Conservation (phyloP, 2,888 invertebrate genomes). For the Oscheius sp. region DNA sequence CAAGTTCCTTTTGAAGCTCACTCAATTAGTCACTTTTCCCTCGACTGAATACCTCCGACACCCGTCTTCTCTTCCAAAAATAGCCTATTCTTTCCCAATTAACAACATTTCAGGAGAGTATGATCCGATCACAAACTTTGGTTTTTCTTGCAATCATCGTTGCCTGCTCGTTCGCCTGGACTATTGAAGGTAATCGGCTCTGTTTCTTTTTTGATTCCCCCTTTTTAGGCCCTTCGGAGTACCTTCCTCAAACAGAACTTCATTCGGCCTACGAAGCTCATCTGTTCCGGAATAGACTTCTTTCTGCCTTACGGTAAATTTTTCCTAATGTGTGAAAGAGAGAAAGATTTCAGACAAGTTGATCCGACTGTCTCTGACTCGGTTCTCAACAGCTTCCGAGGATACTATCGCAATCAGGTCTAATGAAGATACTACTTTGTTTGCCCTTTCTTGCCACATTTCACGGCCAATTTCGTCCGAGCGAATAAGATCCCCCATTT, state of each 20-base stretch:
- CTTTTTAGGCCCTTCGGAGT: conserved; percentile 28
- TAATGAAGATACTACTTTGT: background rate
- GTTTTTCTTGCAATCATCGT: background rate
- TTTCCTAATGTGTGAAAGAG: background rate
- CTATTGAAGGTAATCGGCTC: conserved; percentile 12
- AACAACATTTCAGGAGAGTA: too few species aligned
- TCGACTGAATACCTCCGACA: too few species aligned
- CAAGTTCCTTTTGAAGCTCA: too few species aligned
- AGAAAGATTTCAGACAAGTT: conserved; percentile 9
- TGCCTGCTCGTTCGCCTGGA: conserved; percentile 5
- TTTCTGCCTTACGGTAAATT: conserved; percentile 48
- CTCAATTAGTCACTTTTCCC: too few species aligned
- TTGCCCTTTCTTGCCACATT: background rate
- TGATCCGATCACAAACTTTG: conserved; percentile 4
- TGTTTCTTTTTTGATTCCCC: background rate
- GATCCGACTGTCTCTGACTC: conserved; percentile 24
- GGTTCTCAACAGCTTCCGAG: conserved; percentile 23
- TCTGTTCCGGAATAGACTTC: conserved; percentile 48
- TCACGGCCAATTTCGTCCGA: background rate
- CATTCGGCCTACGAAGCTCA: conserved; percentile 47
- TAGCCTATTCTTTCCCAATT: too few species aligned
- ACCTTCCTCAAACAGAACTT: conserved; percentile 19
- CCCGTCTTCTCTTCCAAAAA: too few species aligned
- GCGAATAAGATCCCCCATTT: too few species aligned
- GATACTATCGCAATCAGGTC: conserved; percentile 30